Conservation (phyloP, 2,888 invertebrate species). For the Phasia obesa region DNA sequence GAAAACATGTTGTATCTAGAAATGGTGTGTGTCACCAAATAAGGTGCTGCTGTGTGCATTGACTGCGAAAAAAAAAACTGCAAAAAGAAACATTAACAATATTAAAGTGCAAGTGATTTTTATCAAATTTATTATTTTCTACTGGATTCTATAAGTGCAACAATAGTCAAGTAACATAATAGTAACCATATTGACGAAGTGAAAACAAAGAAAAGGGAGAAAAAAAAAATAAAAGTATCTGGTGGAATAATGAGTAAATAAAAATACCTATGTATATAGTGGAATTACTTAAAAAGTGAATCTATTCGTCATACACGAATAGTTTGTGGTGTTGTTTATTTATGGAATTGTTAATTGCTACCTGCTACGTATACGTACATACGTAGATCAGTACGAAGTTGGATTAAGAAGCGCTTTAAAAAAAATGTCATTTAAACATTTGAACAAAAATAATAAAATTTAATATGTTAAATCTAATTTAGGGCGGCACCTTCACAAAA, state of each 20-base stretch:
- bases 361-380: neutral
- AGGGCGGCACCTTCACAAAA: too few relatives aligned
- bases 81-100: conserved; percentile 19
- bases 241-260: conserved; percentile 9
- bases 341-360: conserved; percentile 23
- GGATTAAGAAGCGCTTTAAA: neutral
- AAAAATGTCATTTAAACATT: too few relatives aligned
- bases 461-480: too few relatives aligned
- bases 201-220: conserved; percentile 45
- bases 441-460: too few relatives aligned
- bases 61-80: conserved; percentile 35
- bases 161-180: neutral
- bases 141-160: conserved; percentile 32
- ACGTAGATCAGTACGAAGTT: conserved; percentile 5
- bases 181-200: conserved; percentile 2
- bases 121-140: conserved; percentile 30
- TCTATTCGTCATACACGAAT: conserved; percentile 3
- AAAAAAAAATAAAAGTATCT: conserved; percentile 39
- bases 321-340: conserved; percentile 20
- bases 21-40: conserved; percentile 53
- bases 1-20: conserved; percentile 6
- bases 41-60: conserved; percentile 52
- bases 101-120: conserved; percentile 62
- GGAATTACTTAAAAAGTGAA: conserved; percentile 32
- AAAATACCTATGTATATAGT: conserved; percentile 44